Base-by-base conservation (phyloP, 2,888 invertebrate genomes). In the Nymphalis c-album region DNA sequence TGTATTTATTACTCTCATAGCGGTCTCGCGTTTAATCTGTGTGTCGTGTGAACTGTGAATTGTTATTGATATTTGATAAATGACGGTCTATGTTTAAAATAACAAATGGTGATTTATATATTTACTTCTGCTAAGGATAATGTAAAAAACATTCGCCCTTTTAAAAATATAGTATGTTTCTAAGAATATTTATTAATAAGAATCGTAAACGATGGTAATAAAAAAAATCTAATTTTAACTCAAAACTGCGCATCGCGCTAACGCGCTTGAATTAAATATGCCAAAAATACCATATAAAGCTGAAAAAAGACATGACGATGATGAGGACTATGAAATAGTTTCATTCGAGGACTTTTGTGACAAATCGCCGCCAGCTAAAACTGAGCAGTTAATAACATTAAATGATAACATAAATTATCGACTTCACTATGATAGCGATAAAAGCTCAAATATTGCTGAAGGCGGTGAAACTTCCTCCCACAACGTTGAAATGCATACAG, bases 321-420 rank as follows among this genome's bases (percentile, higher is more conserved):
- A 90, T 18, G 89, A 91, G 58, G 93, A 92, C 71, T 92, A 93
- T 69, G 92, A 92, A 76, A 91, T 92, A 67, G 93, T 94, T 35
- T 93, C 94, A 1, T 94, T 94, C 76, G 94, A 94, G 79, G 93
- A 94, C 64, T 94, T 94, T 78, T 93, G 93, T 74, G 93, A 94
- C 74, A 94, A 94, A 73, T 90, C 90, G 59, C 84, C 91, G 0
- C 88, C 87, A 57, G 85, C 87, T 20, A 93, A 93, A 77, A 93
- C 92, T 16, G 94, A 94, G n/a, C n/a, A n/a, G 83, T 89, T 94
- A 69, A 87, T 92, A 73, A 90, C 94, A 7, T 77, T 94, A 67
- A 93, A 91, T 71, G 92, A 93, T 73, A 93, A 93, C 71, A 91
- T 93, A 47, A 93, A 93, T 75, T 93, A 93, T 76, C 87, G 92